These are phyloP conservation scores for Acipenser oxyrinchus DNA, from an alignment of 2,797 vertebrate species.

Conservation along the genomic window DNA sequence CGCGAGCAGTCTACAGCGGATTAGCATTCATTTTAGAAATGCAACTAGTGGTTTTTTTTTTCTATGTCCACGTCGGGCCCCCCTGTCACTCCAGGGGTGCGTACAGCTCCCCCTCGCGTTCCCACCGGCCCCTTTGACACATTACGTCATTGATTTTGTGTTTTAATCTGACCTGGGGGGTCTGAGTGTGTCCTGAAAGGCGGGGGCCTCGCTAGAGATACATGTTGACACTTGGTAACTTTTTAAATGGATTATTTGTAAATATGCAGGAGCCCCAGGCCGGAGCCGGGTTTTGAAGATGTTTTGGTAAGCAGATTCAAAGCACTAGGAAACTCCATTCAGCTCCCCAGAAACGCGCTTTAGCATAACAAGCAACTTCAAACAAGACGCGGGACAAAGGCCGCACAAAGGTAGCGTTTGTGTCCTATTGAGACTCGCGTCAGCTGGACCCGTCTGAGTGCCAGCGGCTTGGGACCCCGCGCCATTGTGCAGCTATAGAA, in stretches of 20 bases:
- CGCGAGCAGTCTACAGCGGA: not conserved
- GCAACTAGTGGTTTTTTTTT: too few relatives aligned
- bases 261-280: not conserved
- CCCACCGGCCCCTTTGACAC: too few relatives aligned
- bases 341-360: not conserved
- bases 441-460: not conserved
- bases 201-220: not conserved
- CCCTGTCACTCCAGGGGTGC: too few relatives aligned
- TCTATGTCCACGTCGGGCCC: too few relatives aligned
- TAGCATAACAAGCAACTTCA: constrained; percentile 2
- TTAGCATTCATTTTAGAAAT: too few relatives aligned
- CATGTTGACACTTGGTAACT: not conserved
- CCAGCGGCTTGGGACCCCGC: not conserved
- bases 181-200: not conserved
- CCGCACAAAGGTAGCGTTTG: not conserved
- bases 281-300: not conserved
- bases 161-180: not conserved
- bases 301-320: not conserved
- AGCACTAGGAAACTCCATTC: constrained; percentile 1
- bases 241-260: not conserved
- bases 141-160: not conserved
- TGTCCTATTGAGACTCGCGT: not conserved
- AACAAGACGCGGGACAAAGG: not conserved
- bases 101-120: too few relatives aligned
- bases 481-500: not conserved